These are phyloP conservation scores for Climacteris rufus DNA, from an alignment of 2,113 vertebrate species.

Conservation along the genomic window DNA sequence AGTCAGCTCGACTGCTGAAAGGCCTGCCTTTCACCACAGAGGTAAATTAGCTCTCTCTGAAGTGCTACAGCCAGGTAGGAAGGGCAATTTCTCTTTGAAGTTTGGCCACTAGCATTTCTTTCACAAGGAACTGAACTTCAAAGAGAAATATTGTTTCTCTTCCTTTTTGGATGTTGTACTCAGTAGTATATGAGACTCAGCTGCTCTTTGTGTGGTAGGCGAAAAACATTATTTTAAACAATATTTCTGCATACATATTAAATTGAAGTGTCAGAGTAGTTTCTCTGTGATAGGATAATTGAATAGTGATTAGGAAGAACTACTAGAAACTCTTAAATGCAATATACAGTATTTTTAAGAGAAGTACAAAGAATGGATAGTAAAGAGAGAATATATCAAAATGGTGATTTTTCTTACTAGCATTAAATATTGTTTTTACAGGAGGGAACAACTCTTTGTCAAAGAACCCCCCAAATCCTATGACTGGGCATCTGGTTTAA, in stretches of 20 bases:
- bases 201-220: not conserved
- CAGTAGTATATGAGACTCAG: not conserved
- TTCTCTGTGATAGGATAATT: not conserved
- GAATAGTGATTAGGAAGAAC: not conserved
- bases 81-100: slow-evolving; percentile 58
- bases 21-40: slow-evolving; percentile 4
- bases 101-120: slow-evolving; percentile 30
- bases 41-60: slow-evolving; percentile 52
- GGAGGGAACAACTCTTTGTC: not conserved
- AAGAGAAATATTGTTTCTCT: slow-evolving; percentile 26
- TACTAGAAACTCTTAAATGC: not conserved
- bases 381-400: not conserved
- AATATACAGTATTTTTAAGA: not conserved
- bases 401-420: not conserved
- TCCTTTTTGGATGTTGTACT: not conserved
- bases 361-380: not conserved
- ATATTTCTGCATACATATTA: not conserved
- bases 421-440: not conserved
- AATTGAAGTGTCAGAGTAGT: not conserved
- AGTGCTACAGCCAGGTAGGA: slow-evolving; percentile 14
- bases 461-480: not conserved
- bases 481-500: not conserved
- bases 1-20: not conserved
- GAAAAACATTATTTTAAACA: not conserved
- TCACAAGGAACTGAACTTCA: slow-evolving; percentile 28